Evolutionary conservation across 2,797 vertebrate species (phyloP).

Genomic region (Enteromius radiatus): DNA sequence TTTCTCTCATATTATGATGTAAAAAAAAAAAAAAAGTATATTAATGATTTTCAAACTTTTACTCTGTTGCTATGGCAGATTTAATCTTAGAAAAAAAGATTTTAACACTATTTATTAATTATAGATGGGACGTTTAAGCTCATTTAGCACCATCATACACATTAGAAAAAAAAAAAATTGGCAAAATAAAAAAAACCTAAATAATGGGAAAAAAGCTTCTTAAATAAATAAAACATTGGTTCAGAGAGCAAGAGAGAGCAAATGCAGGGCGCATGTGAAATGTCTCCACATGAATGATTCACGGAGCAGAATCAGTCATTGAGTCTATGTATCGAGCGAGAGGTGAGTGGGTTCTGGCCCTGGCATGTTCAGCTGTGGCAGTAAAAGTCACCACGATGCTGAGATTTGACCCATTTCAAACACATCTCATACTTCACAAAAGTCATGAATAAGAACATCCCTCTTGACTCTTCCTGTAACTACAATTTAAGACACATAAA

Average conservation of each 20-base stretch:
- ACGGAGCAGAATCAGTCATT: neutral
- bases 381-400: neutral
- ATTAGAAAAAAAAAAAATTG: neutral
- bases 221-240: neutral
- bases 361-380: neutral
- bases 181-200: neutral
- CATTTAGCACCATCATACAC: neutral
- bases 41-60: neutral
- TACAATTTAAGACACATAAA: neutral
- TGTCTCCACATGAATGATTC: constrained; percentile 17
- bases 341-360: constrained; percentile 7
- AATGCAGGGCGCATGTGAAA: neutral
- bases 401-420: constrained; percentile 13
- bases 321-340: neutral
- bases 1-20: neutral
- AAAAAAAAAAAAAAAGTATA: neutral
- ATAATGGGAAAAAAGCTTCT: neutral
- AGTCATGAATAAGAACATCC: neutral
- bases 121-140: neutral
- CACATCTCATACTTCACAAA: constrained; percentile 4
- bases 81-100: neutral
- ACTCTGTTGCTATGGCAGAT: neutral
- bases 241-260: neutral
- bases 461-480: neutral
- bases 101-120: neutral